Percentiles rank a stretch among this genome's conserved stretches.
Conservation (phyloP, 2,888 invertebrate genomes). For the Cephalotes varians region DNA sequence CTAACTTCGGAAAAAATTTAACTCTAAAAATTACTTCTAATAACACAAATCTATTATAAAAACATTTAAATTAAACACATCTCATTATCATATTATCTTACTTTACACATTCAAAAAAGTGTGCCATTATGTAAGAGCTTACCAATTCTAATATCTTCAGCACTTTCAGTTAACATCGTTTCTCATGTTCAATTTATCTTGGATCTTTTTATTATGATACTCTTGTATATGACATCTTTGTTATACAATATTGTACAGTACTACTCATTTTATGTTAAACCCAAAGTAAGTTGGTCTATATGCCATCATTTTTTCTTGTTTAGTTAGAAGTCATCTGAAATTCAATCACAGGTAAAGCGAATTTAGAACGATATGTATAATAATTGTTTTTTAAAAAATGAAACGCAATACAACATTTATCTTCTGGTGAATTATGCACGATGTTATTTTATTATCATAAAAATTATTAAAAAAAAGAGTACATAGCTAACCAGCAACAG, state of each 20-base stretch:
- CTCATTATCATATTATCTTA: background rate
- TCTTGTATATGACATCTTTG: background rate
- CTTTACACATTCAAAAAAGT: background rate
- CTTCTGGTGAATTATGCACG: background rate
- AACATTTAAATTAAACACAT: background rate
- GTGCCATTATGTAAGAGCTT: background rate
- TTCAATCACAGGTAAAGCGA: background rate
- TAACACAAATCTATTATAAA: background rate
- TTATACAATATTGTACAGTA: background rate
- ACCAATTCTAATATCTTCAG: background rate
- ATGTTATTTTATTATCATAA: background rate
- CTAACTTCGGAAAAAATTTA: background rate
- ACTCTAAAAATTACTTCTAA: background rate
- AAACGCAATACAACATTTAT: slow-evolving; percentile 14
- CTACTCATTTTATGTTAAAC: background rate
- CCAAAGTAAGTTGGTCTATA: background rate
- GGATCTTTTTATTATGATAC: background rate
- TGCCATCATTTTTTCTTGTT: background rate
- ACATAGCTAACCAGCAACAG: background rate
- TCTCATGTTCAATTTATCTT: background rate
- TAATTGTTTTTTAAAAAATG: background rate
- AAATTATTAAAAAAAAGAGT: slow-evolving; percentile 14
- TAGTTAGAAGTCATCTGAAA: background rate
- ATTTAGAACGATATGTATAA: background rate
- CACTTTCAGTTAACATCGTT: slow-evolving; percentile 22